A percentile compares a stretch with the other conserved stretches of the same genome.
These are phyloP conservation scores for Pollenia angustigena DNA, from an alignment of 2,888 invertebrate genomes.

Conservation along the genomic window DNA sequence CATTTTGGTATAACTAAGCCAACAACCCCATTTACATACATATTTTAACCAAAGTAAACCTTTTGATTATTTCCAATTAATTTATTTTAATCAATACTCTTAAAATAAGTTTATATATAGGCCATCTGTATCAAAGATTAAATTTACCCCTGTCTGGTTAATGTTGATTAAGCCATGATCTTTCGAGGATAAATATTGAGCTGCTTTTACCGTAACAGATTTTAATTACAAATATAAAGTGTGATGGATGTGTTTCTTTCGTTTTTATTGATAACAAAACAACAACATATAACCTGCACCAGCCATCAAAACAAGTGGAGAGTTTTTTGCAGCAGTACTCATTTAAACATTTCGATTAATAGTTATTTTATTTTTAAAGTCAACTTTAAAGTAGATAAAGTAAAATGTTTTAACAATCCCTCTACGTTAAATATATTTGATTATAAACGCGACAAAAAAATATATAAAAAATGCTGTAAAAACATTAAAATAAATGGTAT, in stretches of 20 bases:
- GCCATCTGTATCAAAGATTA: slow-evolving; percentile 7
- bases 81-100: background rate
- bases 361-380: too few species aligned
- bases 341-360: too few species aligned
- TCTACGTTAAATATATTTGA: too few species aligned
- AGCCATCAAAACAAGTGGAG: too few species aligned
- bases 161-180: background rate
- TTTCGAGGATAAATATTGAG: slow-evolving; percentile 47
- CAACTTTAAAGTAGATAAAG: too few species aligned
- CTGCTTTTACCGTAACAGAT: slow-evolving; percentile 22
- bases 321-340: too few species aligned
- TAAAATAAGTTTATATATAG: background rate
- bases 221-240: slow-evolving; percentile 32
- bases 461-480: too few species aligned
- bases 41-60: slow-evolving; percentile 7
- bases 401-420: too few species aligned
- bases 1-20: background rate
- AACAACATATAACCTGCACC: slow-evolving; percentile 12
- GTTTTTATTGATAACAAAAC: background rate
- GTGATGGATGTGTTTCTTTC: background rate
- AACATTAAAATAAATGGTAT: too few species aligned
- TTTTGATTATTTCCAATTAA: slow-evolving; percentile 18
- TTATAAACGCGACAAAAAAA: too few species aligned
- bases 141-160: background rate
- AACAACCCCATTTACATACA: too few species aligned